Evolutionary conservation across 2,888 invertebrate species (phyloP).

Genomic region (Tridacna gigas): DNA sequence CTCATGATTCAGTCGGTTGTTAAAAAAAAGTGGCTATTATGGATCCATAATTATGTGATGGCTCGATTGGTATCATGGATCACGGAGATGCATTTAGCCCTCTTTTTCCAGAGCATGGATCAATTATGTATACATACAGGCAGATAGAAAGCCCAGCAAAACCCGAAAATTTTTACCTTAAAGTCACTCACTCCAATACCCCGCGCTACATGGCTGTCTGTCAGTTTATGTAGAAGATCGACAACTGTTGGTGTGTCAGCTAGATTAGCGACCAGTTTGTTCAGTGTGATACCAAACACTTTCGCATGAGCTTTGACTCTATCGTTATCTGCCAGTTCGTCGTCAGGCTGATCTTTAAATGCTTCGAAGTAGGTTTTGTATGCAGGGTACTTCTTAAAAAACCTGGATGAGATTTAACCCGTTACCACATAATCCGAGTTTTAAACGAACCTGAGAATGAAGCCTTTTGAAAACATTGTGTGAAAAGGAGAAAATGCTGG

Average conservation of each 20-base stretch:
- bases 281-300: conserved; percentile 30
- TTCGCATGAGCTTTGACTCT: conserved; percentile 17
- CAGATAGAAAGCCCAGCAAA: too few relatives aligned
- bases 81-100: too few relatives aligned
- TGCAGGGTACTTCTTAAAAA: conserved; percentile 33
- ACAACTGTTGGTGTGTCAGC: conserved; percentile 26
- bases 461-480: background rate
- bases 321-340: conserved; percentile 20
- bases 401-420: background rate
- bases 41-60: too few relatives aligned
- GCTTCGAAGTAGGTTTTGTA: conserved; percentile 27
- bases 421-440: too few relatives aligned
- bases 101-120: too few relatives aligned
- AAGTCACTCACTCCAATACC: conserved; percentile 18
- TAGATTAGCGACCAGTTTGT: conserved; percentile 28
- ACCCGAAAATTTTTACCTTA: conserved; percentile 2
- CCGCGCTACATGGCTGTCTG: conserved; percentile 38
- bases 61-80: too few relatives aligned
- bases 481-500: background rate
- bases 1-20: too few relatives aligned
- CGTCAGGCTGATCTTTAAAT: conserved; percentile 25
- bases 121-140: too few relatives aligned
- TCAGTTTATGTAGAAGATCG: conserved; percentile 34
- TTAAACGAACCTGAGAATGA: too few relatives aligned
- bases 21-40: too few relatives aligned